Percentiles rank a stretch among this genome's conserved stretches.
These are phyloP conservation scores for Hemibagrus wyckioides DNA, from an alignment of 2,113 vertebrate species.

Conservation along the genomic window DNA sequence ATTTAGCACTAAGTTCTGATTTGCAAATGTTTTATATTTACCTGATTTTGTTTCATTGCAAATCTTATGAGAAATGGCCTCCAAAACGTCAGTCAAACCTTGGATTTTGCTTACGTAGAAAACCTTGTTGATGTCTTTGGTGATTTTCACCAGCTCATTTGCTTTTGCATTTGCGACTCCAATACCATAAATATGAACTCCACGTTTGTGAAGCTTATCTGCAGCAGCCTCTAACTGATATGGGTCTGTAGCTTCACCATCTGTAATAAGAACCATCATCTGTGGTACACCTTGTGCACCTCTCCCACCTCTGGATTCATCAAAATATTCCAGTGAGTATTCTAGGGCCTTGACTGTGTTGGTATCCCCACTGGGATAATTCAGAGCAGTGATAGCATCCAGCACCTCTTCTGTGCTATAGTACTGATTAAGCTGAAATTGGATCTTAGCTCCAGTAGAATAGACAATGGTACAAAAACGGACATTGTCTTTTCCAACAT, in stretches of 20 bases:
- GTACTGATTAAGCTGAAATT: slow-evolving; percentile 66
- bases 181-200: slow-evolving; percentile 70
- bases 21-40: slow-evolving; percentile 49
- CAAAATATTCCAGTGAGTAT: slow-evolving; percentile 67
- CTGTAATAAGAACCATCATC: slow-evolving; percentile 78
- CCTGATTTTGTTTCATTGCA: slow-evolving; percentile 75
- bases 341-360: slow-evolving; percentile 70
- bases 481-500: slow-evolving; percentile 68
- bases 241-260: slow-evolving; percentile 68
- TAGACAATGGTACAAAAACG: slow-evolving; percentile 74
- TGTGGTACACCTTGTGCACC: slow-evolving; percentile 58
- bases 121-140: slow-evolving; percentile 55
- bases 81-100: slow-evolving; percentile 64
- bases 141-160: slow-evolving; percentile 70
- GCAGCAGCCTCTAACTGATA: slow-evolving; percentile 49
- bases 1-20: background rate
- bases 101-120: slow-evolving; percentile 70
- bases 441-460: slow-evolving; percentile 41
- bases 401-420: slow-evolving; percentile 59
- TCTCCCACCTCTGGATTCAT: slow-evolving; percentile 63
- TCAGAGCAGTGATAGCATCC: slow-evolving; percentile 62
- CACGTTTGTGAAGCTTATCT: slow-evolving; percentile 53
- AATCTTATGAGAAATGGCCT: slow-evolving; percentile 67
- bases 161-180: slow-evolving; percentile 67
- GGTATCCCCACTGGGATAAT: slow-evolving; percentile 49